Percentiles rank a stretch among this genome's conserved stretches.
Evolutionary conservation across 2,113 vertebrate species (phyloP).

Genomic region (Dicrurus megarhynchus): DNA sequence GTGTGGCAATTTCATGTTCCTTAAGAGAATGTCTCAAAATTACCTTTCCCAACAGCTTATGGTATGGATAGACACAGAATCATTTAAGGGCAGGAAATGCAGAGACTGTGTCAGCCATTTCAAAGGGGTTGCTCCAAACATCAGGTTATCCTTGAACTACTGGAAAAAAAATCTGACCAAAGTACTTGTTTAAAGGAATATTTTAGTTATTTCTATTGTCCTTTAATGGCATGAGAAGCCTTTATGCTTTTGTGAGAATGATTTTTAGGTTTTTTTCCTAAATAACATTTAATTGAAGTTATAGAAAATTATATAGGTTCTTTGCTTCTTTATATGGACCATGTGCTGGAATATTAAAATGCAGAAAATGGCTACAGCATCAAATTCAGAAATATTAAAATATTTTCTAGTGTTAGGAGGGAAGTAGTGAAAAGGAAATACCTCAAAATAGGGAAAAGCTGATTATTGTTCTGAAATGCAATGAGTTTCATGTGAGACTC

Average conservation of each 20-base stretch:
- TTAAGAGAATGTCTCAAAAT: not conserved
- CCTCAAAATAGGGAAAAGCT: not conserved
- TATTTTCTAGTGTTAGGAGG: not conserved
- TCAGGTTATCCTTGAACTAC: not conserved
- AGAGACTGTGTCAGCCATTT: not conserved
- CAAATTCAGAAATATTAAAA: not conserved
- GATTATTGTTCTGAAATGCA: not conserved
- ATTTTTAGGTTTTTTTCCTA: not conserved
- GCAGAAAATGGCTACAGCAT: not conserved
- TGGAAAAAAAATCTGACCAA: not conserved
- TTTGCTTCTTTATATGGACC: not conserved
- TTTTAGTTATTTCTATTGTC: not conserved
- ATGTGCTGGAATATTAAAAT: not conserved
- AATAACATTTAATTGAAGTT: not conserved
- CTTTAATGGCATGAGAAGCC: not conserved
- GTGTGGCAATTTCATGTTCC: not conserved
- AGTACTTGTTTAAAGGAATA: not conserved
- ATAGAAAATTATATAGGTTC: not conserved
- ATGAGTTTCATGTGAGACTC: not conserved
- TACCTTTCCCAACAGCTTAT: not conserved
- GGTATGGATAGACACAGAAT: not conserved
- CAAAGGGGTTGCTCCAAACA: not conserved
- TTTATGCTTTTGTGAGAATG: not conserved
- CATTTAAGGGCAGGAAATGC: not conserved
- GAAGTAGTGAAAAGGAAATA: not conserved